Percentiles rank a stretch among this genome's conserved stretches.
phyloP scores from a whole-genome alignment of 1,140 invertebrate species.

The Solen grandis region DNA sequence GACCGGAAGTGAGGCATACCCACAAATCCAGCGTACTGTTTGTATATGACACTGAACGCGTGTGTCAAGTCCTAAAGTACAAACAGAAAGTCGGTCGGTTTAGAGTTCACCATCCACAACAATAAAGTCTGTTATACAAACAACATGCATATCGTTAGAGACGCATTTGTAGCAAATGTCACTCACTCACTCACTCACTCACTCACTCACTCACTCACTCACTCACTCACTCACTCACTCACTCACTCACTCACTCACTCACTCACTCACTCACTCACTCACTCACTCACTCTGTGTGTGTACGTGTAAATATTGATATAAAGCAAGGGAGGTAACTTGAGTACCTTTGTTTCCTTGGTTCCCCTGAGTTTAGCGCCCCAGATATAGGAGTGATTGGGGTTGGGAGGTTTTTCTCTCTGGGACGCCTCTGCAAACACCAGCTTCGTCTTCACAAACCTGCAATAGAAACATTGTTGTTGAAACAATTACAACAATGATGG shows the following conservation, averaged over 20 bases:
- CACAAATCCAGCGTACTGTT: constrained; percentile 93
- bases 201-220: constrained; percentile 21
- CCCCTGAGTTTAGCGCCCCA: too few species aligned
- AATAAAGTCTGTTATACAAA: too few species aligned
- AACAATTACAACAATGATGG: too few species aligned
- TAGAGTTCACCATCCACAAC: too few species aligned
- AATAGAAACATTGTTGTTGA: constrained; percentile 56
- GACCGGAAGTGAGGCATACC: constrained; percentile 95
- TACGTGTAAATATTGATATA: too few species aligned
- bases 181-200: constrained; percentile 15
- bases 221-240: constrained; percentile 21
- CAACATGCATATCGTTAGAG: too few species aligned
- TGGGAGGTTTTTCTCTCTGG: constrained; percentile 93
- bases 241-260: constrained; percentile 16
- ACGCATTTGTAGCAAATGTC: too few species aligned
- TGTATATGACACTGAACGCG: constrained; percentile 95
- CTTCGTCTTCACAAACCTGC: constrained; percentile 93
- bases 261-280: too few species aligned
- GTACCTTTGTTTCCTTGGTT: too few species aligned
- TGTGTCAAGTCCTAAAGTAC: constrained; percentile 87
- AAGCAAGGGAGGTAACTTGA: too few species aligned
- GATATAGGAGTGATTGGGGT: constrained; percentile 95
- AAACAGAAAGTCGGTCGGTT: too few species aligned
- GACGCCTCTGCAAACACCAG: constrained; percentile 92
- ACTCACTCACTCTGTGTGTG: too few species aligned